phyloP scores from a whole-genome alignment of 1,140 invertebrate species.

The Lepeophtheirus salmonis region DNA sequence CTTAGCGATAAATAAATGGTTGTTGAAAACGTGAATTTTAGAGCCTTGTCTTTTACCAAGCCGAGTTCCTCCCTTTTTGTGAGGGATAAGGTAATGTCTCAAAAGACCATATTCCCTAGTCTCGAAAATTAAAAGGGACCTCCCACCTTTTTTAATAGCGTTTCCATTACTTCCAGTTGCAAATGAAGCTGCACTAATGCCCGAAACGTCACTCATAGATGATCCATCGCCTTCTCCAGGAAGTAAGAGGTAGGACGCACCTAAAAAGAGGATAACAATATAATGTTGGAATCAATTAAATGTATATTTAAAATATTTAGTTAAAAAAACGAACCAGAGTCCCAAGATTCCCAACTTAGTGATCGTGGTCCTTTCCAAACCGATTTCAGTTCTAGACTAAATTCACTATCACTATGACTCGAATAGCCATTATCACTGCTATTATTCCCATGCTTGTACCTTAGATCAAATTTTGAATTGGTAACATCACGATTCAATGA shows the following conservation, averaged over 20 bases:
- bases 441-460: too few species aligned
- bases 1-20: not conserved
- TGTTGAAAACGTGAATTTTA: not conserved
- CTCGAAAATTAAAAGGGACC: not conserved
- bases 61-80: not conserved
- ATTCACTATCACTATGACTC: not conserved
- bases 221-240: not conserved
- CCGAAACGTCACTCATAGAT: not conserved
- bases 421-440: not conserved
- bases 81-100: not conserved
- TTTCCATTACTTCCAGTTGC: not conserved
- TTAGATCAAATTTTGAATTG: too few species aligned
- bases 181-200: not conserved
- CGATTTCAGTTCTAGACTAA: not conserved
- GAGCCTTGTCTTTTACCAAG: not conserved
- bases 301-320: not conserved
- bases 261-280: not conserved
- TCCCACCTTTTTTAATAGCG: not conserved
- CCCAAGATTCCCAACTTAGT: not conserved
- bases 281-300: not conserved
- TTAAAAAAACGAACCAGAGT: not conserved
- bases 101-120: not conserved
- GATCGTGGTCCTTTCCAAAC: not conserved
- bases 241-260: not conserved
- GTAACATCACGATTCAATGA: too few species aligned